A percentile compares a stretch with the other conserved stretches of the same genome.
Conservation (phyloP, 2,797 vertebrate genomes). For the Acanthopagrus latus region DNA sequence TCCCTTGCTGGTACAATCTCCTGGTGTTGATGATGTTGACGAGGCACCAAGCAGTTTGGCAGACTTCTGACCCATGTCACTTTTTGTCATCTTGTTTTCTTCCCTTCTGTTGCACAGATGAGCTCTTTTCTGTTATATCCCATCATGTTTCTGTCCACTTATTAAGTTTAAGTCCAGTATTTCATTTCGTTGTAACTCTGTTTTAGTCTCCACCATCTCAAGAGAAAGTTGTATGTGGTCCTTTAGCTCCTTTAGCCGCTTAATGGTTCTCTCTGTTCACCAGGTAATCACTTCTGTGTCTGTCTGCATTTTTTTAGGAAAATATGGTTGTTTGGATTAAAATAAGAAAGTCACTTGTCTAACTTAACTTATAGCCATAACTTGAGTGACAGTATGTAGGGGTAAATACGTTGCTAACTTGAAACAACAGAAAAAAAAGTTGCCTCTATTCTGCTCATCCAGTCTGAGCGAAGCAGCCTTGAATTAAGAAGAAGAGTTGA, state of each 20-base stretch:
- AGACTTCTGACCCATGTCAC: no score
- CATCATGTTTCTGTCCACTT: neutral
- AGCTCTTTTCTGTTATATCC: neutral
- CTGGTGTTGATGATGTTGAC: no score
- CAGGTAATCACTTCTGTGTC: neutral
- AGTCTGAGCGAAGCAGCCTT: neutral
- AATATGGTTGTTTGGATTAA: no score
- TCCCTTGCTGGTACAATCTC: no score
- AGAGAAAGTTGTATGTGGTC: neutral
- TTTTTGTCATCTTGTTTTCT: neutral
- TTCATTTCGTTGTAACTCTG: neutral
- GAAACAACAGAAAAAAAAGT: neutral
- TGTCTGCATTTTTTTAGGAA: no score
- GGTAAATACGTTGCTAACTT: no score
- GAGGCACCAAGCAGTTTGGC: no score
- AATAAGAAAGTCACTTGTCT: no score
- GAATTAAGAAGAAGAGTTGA: constrained; percentile 5
- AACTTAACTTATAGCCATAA: no score
- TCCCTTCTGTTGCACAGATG: neutral
- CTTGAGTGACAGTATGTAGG: no score
- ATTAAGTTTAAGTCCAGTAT: neutral
- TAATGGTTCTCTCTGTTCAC: neutral
- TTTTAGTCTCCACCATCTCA: neutral
- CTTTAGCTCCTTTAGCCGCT: neutral
- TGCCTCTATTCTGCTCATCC: neutral